Conservation (phyloP, 1,140 invertebrate species). For the Dendrolimus punctatus region DNA sequence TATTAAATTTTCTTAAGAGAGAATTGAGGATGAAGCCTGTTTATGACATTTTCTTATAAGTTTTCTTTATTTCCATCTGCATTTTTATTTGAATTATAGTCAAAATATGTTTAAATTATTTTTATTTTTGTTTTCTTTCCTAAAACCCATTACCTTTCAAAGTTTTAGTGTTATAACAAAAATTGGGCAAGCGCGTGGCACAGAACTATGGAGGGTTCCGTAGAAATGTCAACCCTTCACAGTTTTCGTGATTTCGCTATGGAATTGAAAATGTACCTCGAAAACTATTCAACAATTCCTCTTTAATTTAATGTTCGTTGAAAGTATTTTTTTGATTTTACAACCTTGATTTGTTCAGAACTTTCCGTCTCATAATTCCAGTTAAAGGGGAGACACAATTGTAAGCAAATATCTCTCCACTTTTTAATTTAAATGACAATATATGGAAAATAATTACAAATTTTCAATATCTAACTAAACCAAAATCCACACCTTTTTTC, state of each 20-base stretch:
- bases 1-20: slow-evolving; percentile 49
- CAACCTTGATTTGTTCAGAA: no score
- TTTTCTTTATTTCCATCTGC: slow-evolving; percentile 68
- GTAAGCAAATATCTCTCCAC: no score
- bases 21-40: slow-evolving; percentile 61
- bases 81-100: slow-evolving; percentile 71
- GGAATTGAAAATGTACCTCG: no score
- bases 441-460: no score
- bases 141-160: not conserved
- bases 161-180: not conserved
- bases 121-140: slow-evolving; percentile 49
- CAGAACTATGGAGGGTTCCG: slow-evolving; percentile 7
- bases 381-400: no score
- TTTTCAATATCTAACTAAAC: no score
- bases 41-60: slow-evolving; percentile 68
- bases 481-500: no score
- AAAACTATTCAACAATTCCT: no score
- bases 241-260: not conserved
- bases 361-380: no score
- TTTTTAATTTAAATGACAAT: no score
- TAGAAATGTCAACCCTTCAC: slow-evolving; percentile 10
- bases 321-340: no score
- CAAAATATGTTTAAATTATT: slow-evolving; percentile 64
- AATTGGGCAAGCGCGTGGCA: not conserved
- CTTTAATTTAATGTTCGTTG: no score